Conservation (phyloP, 2,797 vertebrate genomes). For the Clarias laeviceps region DNA sequence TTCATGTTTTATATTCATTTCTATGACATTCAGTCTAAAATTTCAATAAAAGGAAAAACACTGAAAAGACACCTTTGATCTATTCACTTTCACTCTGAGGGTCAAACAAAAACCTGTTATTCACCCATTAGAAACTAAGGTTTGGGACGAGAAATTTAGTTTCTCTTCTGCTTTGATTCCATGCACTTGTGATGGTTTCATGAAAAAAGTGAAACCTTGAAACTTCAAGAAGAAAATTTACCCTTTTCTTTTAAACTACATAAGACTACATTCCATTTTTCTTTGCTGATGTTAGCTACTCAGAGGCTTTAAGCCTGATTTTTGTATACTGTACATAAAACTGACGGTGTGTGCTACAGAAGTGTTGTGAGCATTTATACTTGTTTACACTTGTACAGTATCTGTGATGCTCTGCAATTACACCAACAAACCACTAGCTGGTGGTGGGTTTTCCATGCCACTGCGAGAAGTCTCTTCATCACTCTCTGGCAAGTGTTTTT, state of each 20-base stretch:
- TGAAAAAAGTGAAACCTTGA: background rate
- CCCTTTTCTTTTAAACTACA: background rate
- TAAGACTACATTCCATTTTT: slow-evolving; percentile 23
- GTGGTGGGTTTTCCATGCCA: no score
- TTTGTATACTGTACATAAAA: no score
- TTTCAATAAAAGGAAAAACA: background rate
- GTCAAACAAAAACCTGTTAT: background rate
- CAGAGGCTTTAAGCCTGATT: background rate
- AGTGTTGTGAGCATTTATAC: no score
- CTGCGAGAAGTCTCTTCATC: no score
- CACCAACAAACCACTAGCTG: no score
- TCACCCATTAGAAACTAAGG: background rate
- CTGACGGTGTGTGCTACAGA: no score
- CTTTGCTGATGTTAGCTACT: slow-evolving; percentile 13
- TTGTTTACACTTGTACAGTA: no score
- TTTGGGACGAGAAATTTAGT: background rate
- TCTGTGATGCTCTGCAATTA: no score
- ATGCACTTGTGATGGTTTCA: background rate
- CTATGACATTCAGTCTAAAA: background rate
- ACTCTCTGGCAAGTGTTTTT: no score
- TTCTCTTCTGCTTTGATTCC: background rate
- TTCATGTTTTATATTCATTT: background rate
- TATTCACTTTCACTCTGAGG: background rate
- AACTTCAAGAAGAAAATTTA: background rate
- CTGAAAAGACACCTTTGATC: background rate